Percentiles rank a stretch among this genome's conserved stretches.
These are phyloP conservation scores for Chlorodrepanis virens DNA, from an alignment of 2,113 vertebrate genomes.

Conservation along the genomic window DNA sequence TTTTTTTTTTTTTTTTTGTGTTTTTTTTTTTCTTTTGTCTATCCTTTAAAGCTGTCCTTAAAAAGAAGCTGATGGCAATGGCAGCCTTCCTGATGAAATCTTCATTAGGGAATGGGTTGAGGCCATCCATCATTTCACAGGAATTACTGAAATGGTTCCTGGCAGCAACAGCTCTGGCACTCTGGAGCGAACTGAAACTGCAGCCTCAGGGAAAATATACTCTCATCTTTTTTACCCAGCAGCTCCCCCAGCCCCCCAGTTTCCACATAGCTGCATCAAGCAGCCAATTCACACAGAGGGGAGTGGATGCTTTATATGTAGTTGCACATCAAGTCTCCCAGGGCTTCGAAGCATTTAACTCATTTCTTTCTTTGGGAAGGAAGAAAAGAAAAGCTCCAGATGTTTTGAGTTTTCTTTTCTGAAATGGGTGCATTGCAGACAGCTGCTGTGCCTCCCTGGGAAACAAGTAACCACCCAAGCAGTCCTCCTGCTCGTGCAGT, in stretches of 20 bases:
- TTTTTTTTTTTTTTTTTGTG: too few relatives aligned
- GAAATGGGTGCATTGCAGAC: not conserved
- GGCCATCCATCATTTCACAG: not conserved
- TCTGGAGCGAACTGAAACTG: conserved; percentile 14
- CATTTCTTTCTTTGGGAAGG: not conserved
- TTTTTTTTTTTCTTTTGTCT: not conserved
- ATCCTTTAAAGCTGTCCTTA: not conserved
- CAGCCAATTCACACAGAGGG: not conserved
- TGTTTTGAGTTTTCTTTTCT: conserved; percentile 22
- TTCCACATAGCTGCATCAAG: not conserved
- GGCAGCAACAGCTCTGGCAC: not conserved
- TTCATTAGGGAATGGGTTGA: conserved; percentile 22
- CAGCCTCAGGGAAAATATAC: conserved; percentile 34
- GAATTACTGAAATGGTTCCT: conserved; percentile 29
- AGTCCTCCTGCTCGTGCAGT: accelerated
- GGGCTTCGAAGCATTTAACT: conserved; percentile 2
- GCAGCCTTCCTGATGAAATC: not conserved
- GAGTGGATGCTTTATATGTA: conserved; percentile 3
- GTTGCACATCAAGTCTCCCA: not conserved
- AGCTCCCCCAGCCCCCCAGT: not conserved
- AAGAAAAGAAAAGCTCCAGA: not conserved
- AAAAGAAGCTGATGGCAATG: not conserved
- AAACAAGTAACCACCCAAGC: not conserved
- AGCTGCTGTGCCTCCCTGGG: not conserved
- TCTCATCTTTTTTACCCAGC: conserved; percentile 24